Evolutionary conservation across 2,888 invertebrate genomes (phyloP), one percentile per base, ranked within the genome.

Genomic region (Sipunculus nudus): DNA sequence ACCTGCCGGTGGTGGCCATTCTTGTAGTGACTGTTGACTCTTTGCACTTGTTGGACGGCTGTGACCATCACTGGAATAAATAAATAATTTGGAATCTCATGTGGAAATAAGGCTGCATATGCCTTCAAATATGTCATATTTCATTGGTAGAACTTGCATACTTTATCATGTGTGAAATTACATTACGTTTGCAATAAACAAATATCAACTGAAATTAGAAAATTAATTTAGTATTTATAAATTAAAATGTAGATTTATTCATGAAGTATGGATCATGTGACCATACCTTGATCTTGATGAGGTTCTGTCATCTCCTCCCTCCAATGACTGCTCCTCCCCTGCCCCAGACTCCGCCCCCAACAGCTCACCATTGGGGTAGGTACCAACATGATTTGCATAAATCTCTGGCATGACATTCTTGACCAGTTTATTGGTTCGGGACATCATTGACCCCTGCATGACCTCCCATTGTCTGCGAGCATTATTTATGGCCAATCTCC

Each of bases 391-490:
- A 53, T 72, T 80, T 56, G 81, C 81, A 54, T 77, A 80, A 13
- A 81, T 65, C 28, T 80, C 81, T 1, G 79, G 78, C 61, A 77
- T 77, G 28, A 50, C 43, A 6, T 16, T 25, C 16, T 68, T 67
- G 19, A 68, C 69, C 35, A 78, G 53, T 53, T 71, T 75, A 29
- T 76, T 70, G 1, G 78, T 73, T 10, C 72, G 70, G 8, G 71
- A 67, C 57, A 80, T 76, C 58, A 79, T 59, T 0, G 76, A 72
- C 0, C 78, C 78, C 66, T 81, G 81, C 76, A 77, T 80, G 23
- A 77, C 73, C 63, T 81, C 82, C 83, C 83, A 83, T 41, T 83
- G 80, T 19, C 78, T 65, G 54, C 78, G 75, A 29, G 81, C 82
- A 67, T 81, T 82, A 71, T 76, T 78, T 49, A 83, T 83, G 56